Conservation (phyloP, 2,797 vertebrate species). For the Poliocrania exsul region DNA sequence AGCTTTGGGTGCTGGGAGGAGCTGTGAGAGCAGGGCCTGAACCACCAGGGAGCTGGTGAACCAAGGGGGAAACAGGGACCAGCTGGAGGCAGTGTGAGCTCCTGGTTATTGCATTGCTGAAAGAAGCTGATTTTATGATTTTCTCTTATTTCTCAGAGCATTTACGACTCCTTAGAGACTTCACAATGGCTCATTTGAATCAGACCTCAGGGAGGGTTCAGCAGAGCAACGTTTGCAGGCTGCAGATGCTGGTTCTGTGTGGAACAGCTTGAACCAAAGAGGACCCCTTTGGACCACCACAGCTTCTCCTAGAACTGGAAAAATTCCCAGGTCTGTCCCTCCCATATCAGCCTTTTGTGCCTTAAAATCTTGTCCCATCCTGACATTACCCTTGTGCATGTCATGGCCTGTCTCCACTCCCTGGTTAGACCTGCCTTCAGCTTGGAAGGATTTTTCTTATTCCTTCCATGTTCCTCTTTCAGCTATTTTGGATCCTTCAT, state of each 20-base stretch:
- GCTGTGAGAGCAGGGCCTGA: background rate
- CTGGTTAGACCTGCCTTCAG: background rate
- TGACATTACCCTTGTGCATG: background rate
- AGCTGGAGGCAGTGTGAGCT: background rate
- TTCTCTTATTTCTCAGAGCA: background rate
- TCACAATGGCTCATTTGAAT: background rate
- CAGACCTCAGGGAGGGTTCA: background rate
- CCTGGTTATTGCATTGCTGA: background rate
- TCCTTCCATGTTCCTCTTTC: background rate
- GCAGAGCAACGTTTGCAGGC: background rate
- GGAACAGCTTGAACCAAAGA: background rate
- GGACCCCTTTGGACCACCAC: background rate
- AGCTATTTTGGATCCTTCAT: background rate
- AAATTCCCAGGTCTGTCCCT: background rate
- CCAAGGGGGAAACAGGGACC: fast-evolving
- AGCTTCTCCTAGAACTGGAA: background rate
- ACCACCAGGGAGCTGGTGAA: background rate
- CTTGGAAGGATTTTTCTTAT: background rate
- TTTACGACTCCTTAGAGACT: background rate
- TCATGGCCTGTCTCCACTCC: background rate
- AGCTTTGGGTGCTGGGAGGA: background rate
- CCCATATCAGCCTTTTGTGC: background rate
- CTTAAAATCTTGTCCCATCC: background rate
- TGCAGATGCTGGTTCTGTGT: fast-evolving
- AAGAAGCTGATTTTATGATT: background rate